Evolutionary conservation across 2,113 vertebrate genomes (phyloP), one percentile per base, ranked within the genome.

Genomic region (Ceyx melanurus): DNA sequence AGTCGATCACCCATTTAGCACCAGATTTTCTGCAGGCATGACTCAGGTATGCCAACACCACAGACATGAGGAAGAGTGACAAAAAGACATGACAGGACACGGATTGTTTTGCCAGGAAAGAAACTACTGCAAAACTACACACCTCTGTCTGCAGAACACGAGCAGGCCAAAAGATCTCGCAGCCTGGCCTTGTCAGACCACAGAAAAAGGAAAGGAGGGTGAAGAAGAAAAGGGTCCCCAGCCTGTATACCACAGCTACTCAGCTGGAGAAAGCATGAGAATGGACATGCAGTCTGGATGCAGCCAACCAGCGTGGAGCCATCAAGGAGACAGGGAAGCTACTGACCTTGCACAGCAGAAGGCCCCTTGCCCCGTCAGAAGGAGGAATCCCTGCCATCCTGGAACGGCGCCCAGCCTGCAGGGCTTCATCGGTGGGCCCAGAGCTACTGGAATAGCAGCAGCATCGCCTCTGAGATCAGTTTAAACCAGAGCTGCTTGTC

Each of bases 401-500:
- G 94, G 72, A 93, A 56, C 20, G 15, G 61, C 23, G 82, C 89
- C 90, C 82, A 82, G 89, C 75, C 87, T 90, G 91, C 86, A 74
- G 89, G 85, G 91, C 79, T 87, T 88, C 74, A 88, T 85, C 75
- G 73, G 81, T 3, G 7, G 85, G 81, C 93, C 64, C 78, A 80
- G 60, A 92, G 67, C 28, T 21, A 73, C 78, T 82, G 90, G 94
- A 93, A 79, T 25, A 61, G 85, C 86, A 92, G 90, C 61, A 89
- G 93, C 73, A 78, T 71, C 37, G 3, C 68, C 91, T 94, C 93
- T 82, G 73, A 86, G 93, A 94, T 77, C 75, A 56, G 88, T 90
- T 92, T 95, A 90, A 96, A 94, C 40, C 25, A 5, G 95, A 95
- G 96, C 97, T 95, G 97, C 96, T 97, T 98, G 97, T 94, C 90